Percentiles rank a stretch among this genome's conserved stretches.
Conservation (phyloP, 2,113 vertebrate species). For the Leucoraja erinaceus region DNA sequence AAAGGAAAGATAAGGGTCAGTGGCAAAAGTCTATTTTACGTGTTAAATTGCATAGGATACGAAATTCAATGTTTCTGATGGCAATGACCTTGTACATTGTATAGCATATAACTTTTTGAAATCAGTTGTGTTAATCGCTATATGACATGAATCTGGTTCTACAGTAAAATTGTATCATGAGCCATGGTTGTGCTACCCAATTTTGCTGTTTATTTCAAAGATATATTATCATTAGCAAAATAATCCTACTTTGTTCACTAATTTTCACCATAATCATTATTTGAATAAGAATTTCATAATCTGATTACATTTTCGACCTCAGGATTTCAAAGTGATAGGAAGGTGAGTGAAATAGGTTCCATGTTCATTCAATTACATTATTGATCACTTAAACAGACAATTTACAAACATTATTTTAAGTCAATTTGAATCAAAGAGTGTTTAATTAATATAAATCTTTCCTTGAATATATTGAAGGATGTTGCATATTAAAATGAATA, state of each 20-base stretch:
- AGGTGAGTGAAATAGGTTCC: background rate
- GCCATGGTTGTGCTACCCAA: background rate
- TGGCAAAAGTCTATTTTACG: conserved; percentile 24
- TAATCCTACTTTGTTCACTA: background rate
- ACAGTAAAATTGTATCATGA: background rate
- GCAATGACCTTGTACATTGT: background rate
- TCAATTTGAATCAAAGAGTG: background rate
- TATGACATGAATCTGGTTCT: background rate
- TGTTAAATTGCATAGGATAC: background rate
- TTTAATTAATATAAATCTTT: background rate
- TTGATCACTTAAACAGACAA: no score
- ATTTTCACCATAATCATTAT: background rate
- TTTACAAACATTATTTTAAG: background rate
- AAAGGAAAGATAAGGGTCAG: conserved; percentile 7
- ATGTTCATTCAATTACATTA: background rate
- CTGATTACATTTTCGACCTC: background rate
- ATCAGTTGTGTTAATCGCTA: background rate
- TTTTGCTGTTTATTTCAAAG: background rate
- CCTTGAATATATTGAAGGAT: background rate
- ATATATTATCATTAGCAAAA: background rate
- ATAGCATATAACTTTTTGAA: background rate
- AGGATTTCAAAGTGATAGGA: background rate
- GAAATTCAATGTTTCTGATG: background rate
- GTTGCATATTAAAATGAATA: background rate
- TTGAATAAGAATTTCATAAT: background rate